Evolutionary conservation across 2,113 vertebrate species (phyloP).

Genomic region (Semicossyphus pulcher): DNA sequence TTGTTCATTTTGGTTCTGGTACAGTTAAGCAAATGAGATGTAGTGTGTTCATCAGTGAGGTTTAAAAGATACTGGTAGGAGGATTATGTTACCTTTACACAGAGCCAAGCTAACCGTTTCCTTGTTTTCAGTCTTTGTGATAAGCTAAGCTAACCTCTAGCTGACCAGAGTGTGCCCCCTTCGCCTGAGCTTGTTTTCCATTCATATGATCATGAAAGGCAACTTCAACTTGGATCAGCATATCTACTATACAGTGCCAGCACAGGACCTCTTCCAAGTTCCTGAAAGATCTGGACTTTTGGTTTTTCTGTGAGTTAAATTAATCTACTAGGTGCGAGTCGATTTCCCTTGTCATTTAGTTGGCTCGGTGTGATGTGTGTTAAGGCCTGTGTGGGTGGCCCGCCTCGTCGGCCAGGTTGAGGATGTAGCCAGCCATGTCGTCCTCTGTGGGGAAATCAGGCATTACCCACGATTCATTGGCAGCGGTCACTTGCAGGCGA

Average conservation of each 20-base stretch:
- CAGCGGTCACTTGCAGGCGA: slow-evolving; percentile 92
- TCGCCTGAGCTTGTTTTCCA: neutral
- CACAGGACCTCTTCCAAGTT: neutral
- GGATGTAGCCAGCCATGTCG: slow-evolving; percentile 94
- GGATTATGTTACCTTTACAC: neutral
- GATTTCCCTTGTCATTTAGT: neutral
- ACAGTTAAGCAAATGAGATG: neutral
- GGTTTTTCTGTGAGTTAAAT: slow-evolving; percentile 20
- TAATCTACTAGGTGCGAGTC: slow-evolving; percentile 13
- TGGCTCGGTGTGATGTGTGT: slow-evolving; percentile 44
- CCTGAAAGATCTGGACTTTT: neutral
- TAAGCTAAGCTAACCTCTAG: neutral
- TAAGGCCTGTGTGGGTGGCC: slow-evolving; percentile 94
- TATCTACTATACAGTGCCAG: slow-evolving; percentile 22
- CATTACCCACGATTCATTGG: slow-evolving; percentile 97
- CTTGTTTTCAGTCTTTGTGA: neutral
- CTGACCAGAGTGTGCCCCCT: neutral
- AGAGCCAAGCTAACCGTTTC: neutral
- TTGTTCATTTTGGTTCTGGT: too few relatives aligned
- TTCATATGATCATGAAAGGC: slow-evolving; percentile 17
- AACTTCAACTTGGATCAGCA: neutral
- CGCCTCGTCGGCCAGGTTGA: slow-evolving; percentile 95
- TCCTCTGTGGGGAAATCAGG: slow-evolving; percentile 96
- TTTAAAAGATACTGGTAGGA: too few relatives aligned
- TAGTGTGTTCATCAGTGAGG: neutral